Conservation (phyloP, 2,113 vertebrate genomes). For the Sylvietta virens region DNA sequence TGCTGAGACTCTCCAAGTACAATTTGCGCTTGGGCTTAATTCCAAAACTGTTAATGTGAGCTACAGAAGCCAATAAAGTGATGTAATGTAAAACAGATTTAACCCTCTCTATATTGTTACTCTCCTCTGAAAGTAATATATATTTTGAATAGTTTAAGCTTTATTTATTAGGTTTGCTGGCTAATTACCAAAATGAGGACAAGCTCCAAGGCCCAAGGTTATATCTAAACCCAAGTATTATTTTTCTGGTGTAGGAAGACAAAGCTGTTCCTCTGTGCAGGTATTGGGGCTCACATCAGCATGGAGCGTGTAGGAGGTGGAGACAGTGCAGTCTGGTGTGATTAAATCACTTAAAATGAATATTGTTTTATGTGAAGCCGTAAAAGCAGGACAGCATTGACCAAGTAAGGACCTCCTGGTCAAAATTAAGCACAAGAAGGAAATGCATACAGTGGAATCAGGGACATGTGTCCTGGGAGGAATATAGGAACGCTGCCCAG, state of each 20-base stretch:
- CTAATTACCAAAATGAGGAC: neutral
- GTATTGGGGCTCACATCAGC: neutral
- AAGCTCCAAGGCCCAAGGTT: neutral
- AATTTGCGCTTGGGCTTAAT: conserved; percentile 51
- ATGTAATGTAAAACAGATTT: conserved; percentile 45
- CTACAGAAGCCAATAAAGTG: conserved; percentile 41
- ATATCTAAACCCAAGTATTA: neutral
- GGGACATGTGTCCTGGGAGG: neutral
- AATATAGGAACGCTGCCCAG: neutral
- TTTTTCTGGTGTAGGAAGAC: neutral
- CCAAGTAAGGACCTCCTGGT: neutral
- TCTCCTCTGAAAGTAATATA: neutral
- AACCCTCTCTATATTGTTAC: neutral
- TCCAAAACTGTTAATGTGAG: conserved; percentile 52
- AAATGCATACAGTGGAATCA: neutral
- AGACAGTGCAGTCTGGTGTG: neutral
- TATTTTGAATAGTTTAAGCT: neutral
- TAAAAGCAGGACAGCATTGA: neutral
- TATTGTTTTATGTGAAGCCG: neutral
- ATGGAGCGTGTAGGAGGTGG: neutral
- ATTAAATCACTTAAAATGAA: neutral
- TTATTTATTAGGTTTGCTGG: neutral
- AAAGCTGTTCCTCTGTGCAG: neutral
- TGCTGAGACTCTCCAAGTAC: conserved; percentile 48
- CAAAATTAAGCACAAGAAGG: neutral